phyloP scores from a whole-genome alignment of 2,797 vertebrate species.

The Pseudochirops corinnae region DNA sequence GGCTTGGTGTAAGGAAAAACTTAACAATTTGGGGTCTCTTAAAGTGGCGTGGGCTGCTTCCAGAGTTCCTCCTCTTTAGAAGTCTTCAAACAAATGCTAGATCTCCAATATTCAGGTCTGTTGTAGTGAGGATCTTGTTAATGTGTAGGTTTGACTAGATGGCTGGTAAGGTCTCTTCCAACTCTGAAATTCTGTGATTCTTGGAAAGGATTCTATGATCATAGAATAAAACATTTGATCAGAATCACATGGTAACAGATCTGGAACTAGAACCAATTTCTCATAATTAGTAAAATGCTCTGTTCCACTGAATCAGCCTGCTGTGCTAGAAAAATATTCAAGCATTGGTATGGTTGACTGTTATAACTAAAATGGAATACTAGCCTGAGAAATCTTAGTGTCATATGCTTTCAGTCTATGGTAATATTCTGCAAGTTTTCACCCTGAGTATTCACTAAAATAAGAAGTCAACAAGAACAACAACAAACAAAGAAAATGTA shows the following conservation, averaged over 20 bases:
- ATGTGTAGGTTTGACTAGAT: not conserved
- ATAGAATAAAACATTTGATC: not conserved
- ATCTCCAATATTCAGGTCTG: not conserved
- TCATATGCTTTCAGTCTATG: not conserved
- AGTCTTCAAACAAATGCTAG: not conserved
- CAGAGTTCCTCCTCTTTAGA: not conserved
- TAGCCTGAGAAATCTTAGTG: not conserved
- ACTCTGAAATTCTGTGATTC: not conserved
- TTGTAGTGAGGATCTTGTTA: not conserved
- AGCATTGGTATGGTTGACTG: not conserved
- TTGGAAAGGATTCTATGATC: not conserved
- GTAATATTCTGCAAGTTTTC: not conserved
- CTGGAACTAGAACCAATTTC: not conserved
- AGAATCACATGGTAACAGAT: not conserved
- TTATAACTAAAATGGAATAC: not conserved
- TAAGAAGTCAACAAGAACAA: not conserved
- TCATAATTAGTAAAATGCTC: not conserved
- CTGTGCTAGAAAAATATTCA: not conserved
- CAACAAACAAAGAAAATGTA: not conserved
- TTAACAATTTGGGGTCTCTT: not conserved
- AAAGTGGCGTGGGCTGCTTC: not conserved
- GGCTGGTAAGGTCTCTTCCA: not conserved
- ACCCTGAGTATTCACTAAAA: not conserved
- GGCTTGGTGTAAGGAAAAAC: not conserved
- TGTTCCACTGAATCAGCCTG: not conserved